phyloP scores from a whole-genome alignment of 2,888 invertebrate genomes.

The Nesidiocoris tenuis region DNA sequence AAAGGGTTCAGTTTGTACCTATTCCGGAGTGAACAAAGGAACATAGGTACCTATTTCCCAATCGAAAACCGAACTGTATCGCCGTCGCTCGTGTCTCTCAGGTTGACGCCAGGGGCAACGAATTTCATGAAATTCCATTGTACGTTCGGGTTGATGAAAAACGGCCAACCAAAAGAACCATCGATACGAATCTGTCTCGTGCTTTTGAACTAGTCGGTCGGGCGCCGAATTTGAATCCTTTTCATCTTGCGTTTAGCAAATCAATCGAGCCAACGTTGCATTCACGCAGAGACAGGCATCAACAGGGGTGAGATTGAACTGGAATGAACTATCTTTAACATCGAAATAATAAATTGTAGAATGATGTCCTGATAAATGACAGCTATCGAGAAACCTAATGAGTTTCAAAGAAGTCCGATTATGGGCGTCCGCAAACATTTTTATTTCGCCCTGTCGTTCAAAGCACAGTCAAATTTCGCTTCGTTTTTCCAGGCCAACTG shows the following conservation, averaged over 20 bases:
- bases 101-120: not conserved
- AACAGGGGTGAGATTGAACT: not conserved
- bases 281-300: not conserved
- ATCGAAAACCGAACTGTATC: no score
- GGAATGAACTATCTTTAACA: not conserved
- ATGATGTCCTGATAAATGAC: no score
- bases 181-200: constrained; percentile 6
- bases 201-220: not conserved
- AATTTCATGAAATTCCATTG: constrained; percentile 18
- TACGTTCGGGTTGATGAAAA: not conserved
- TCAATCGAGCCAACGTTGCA: not conserved
- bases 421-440: no score
- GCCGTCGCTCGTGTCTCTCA: no score
- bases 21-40: not conserved
- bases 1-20: no score
- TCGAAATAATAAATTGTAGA: no score
- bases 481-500: no score
- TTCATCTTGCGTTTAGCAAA: constrained; percentile 20
- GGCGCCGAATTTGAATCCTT: constrained; percentile 15
- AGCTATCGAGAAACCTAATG: no score
- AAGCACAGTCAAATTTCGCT: no score
- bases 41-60: no score
- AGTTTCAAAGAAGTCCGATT: no score
- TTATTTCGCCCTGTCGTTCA: not conserved
- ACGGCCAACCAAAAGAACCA: constrained; percentile 3